phyloP scores from a whole-genome alignment of 2,888 invertebrate genomes.

The Sesia bembeciformis region DNA sequence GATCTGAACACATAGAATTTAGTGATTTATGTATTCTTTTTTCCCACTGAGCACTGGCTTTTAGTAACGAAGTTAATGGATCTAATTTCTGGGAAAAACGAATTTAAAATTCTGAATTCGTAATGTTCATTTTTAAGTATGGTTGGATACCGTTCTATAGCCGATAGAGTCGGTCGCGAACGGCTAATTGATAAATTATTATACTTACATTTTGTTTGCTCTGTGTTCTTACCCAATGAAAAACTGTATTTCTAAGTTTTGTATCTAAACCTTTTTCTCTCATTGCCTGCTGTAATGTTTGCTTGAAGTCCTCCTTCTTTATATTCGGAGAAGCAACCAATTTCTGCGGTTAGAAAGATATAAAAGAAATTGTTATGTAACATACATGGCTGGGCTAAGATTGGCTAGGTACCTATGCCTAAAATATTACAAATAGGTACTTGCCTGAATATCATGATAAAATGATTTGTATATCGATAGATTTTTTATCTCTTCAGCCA shows the following conservation, averaged over 20 bases:
- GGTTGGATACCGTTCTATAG: too few species aligned
- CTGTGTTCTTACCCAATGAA: constrained; percentile 82
- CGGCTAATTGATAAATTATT: neutral
- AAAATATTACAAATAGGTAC: neutral
- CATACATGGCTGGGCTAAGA: neutral
- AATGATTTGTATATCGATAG: constrained; percentile 84
- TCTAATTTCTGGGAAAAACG: constrained; percentile 67
- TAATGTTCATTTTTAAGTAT: neutral
- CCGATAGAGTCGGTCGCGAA: too few species aligned
- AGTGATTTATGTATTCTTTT: constrained; percentile 94
- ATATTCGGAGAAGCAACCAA: constrained; percentile 85
- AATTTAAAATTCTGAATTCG: neutral
- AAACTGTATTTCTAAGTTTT: constrained; percentile 87
- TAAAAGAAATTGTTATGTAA: neutral
- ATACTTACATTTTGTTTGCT: constrained; percentile 56
- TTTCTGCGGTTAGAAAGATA: constrained; percentile 69
- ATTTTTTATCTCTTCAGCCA: constrained; percentile 85
- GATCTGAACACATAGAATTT: constrained; percentile 94
- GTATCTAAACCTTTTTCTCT: constrained; percentile 86
- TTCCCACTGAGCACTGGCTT: constrained; percentile 94
- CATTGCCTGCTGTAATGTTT: constrained; percentile 83
- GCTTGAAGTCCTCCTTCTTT: constrained; percentile 84
- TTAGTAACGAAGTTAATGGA: constrained; percentile 83
- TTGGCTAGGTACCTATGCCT: too few species aligned
- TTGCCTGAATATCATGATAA: constrained; percentile 86